These are phyloP conservation scores for Nysson spinosus DNA, from an alignment of 2,888 invertebrate genomes.

Conservation along the genomic window DNA sequence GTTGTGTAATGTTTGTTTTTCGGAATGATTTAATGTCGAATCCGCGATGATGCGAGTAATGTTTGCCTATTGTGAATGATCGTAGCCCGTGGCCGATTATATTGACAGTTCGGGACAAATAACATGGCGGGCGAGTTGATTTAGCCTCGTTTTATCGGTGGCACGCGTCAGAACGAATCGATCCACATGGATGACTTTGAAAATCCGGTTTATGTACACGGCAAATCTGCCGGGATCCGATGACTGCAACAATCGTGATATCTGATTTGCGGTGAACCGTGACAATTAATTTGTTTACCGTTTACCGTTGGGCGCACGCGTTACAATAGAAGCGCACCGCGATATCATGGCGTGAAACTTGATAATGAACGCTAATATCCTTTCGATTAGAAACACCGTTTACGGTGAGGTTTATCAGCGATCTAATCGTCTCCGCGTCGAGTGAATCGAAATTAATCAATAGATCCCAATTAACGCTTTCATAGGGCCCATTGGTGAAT, in stretches of 20 bases:
- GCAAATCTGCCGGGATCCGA: constrained; percentile 30
- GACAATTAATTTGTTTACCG: constrained; percentile 71
- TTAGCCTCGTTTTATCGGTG: constrained; percentile 24
- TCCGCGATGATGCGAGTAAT: not conserved
- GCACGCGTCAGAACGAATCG: constrained; percentile 37
- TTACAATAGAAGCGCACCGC: constrained; percentile 12
- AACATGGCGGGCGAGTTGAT: constrained; percentile 19
- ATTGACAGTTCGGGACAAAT: constrained; percentile 20
- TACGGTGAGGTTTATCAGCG: not conserved
- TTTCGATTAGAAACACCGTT: not conserved
- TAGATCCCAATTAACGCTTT: not conserved
- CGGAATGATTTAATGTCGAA: not conserved
- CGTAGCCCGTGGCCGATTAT: constrained; percentile 11
- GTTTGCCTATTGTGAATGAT: not conserved
- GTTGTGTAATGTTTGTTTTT: no score
- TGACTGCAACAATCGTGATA: constrained; percentile 61
- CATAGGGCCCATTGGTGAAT: no score
- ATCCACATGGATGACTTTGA: constrained; percentile 40
- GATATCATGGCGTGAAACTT: constrained; percentile 16
- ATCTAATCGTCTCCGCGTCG: not conserved
- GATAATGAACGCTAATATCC: constrained; percentile 4
- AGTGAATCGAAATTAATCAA: constrained; percentile 8
- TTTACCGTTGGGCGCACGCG: constrained; percentile 45
- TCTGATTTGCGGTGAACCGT: constrained; percentile 65
- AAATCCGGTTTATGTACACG: constrained; percentile 42